Evolutionary conservation across 92 coral and sea anemone species (phyloP).

Genomic region (Epizoanthus stellaris): DNA sequence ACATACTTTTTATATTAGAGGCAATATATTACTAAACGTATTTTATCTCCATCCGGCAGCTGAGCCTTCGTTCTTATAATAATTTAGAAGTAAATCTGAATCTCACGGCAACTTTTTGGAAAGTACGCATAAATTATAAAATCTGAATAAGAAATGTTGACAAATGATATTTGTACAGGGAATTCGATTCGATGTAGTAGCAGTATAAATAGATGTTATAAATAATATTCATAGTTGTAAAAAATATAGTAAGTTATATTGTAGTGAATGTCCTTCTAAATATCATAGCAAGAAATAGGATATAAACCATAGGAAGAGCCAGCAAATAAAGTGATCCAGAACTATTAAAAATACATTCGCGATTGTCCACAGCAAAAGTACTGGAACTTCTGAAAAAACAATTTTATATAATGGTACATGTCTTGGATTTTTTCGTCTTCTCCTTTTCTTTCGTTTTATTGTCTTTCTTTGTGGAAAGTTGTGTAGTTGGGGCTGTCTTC

Average conservation of each 20-base stretch:
- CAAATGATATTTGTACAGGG: too few species aligned
- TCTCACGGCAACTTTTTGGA: too few species aligned
- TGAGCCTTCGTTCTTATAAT: background rate
- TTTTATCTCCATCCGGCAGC: background rate
- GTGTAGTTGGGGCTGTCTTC: conserved; percentile 4
- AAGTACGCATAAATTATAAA: too few species aligned
- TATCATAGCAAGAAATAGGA: too few species aligned
- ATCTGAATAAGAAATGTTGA: too few species aligned
- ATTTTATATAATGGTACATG: conserved; percentile 27
- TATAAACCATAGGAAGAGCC: too few species aligned
- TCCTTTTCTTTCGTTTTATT: background rate
- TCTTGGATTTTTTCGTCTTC: conserved; percentile 30
- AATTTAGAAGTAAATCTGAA: too few species aligned
- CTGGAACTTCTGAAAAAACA: background rate
- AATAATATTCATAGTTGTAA: too few species aligned
- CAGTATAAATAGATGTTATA: too few species aligned
- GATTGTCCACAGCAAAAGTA: background rate
- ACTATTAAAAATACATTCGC: conserved; percentile 2
- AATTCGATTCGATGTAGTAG: too few species aligned
- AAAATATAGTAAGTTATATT: too few species aligned
- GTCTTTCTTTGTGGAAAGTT: conserved; percentile 14
- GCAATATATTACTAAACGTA: background rate
- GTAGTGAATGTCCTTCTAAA: too few species aligned
- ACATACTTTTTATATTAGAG: background rate
- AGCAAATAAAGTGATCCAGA: background rate